A percentile compares a stretch with the other conserved stretches of the same genome.
These are phyloP conservation scores for Nephrotoma flavescens DNA, from an alignment of 2,888 invertebrate genomes.

Conservation along the genomic window DNA sequence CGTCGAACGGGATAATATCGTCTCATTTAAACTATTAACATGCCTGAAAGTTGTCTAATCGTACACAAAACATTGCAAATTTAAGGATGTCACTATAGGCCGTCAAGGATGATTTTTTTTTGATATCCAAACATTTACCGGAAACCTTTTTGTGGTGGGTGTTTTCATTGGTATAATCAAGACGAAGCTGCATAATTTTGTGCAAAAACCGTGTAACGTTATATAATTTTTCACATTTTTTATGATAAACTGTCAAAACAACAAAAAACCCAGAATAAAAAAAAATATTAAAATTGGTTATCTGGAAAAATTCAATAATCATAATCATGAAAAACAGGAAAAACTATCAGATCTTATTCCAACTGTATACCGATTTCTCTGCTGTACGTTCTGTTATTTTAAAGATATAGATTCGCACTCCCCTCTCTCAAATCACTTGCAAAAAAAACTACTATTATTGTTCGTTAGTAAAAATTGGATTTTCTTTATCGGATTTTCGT, in stretches of 20 bases:
- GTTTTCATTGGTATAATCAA: too few relatives aligned
- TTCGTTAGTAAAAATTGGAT: background rate
- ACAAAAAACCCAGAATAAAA: background rate
- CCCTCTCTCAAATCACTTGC: background rate
- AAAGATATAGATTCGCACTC: background rate
- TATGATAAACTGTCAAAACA: background rate
- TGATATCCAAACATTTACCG: too few relatives aligned
- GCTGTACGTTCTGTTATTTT: background rate
- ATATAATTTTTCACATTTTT: background rate
- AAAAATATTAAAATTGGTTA: background rate
- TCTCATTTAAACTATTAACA: too few relatives aligned
- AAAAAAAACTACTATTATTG: background rate
- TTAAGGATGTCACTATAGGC: too few relatives aligned
- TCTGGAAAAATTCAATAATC: background rate
- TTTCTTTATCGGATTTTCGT: background rate
- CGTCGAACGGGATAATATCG: too few relatives aligned
- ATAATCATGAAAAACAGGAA: background rate
- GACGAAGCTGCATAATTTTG: too few relatives aligned
- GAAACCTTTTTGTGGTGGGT: too few relatives aligned
- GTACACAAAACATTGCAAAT: too few relatives aligned
- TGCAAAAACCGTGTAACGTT: background rate
- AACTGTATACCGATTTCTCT: background rate
- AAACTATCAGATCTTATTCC: background rate
- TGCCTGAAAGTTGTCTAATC: too few relatives aligned
- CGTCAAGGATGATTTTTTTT: too few relatives aligned